Conservation (phyloP, 2,797 vertebrate genomes). For the Clamator glandarius region DNA sequence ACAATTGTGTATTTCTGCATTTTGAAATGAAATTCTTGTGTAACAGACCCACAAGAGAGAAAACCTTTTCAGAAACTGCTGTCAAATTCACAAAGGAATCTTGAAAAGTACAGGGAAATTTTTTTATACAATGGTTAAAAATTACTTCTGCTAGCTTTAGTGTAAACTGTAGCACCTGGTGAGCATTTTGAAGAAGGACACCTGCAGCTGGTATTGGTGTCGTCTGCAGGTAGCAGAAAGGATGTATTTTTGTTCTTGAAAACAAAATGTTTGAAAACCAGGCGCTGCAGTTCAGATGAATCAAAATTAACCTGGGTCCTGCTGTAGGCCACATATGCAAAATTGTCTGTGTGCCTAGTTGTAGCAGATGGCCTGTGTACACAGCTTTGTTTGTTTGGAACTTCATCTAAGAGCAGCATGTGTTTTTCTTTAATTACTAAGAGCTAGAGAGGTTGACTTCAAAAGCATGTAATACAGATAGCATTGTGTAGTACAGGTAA, state of each 20-base stretch:
- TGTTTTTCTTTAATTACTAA: constrained; percentile 67
- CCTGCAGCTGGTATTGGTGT: not conserved
- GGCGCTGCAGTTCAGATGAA: not conserved
- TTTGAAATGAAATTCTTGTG: not conserved
- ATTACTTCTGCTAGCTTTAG: not conserved
- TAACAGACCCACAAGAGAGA: not conserved
- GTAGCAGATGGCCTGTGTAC: constrained; percentile 49
- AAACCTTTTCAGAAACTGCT: not conserved
- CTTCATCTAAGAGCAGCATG: constrained; percentile 54
- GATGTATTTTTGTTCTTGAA: not conserved
- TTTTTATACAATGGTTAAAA: not conserved
- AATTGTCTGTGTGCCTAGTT: not conserved
- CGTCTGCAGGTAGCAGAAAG: not conserved
- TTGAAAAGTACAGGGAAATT: not conserved
- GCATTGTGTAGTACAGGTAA: not conserved
- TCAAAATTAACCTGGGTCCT: not conserved
- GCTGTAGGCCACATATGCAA: not conserved
- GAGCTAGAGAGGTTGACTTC: constrained; percentile 48
- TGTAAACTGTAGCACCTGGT: not conserved
- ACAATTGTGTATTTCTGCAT: not conserved
- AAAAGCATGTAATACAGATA: not conserved
- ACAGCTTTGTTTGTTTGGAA: constrained; percentile 63
- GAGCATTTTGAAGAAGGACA: not conserved
- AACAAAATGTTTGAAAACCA: not conserved
- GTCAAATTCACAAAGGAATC: not conserved